Conservation (phyloP, 1,140 invertebrate species). For the Ruditapes philippinarum region DNA sequence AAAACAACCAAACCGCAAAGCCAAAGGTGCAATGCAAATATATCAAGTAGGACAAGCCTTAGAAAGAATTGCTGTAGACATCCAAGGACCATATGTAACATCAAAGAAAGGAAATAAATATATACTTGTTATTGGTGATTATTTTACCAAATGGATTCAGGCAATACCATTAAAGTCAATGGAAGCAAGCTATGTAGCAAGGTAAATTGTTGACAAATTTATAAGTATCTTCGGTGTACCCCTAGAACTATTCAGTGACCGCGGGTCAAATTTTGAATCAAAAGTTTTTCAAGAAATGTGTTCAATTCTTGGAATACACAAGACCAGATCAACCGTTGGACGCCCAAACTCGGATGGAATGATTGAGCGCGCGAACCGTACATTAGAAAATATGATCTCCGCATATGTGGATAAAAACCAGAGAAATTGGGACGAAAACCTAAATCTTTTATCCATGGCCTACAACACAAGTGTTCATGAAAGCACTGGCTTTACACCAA, state of each 20-base stretch:
- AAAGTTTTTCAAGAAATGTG: slow-evolving; percentile 68
- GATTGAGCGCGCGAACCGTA: slow-evolving; percentile 73
- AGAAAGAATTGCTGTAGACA: slow-evolving; percentile 55
- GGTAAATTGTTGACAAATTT: slow-evolving; percentile 80
- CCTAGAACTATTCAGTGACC: slow-evolving; percentile 14
- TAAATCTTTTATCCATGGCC: slow-evolving; percentile 45
- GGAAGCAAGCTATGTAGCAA: slow-evolving; percentile 77
- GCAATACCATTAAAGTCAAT: slow-evolving; percentile 69
- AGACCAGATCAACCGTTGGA: slow-evolving; percentile 67
- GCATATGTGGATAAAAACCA: slow-evolving; percentile 40
- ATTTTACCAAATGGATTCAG: slow-evolving; percentile 77
- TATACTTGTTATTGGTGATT: slow-evolving; percentile 75
- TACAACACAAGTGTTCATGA: slow-evolving; percentile 55
- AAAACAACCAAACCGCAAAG: not conserved
- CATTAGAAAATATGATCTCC: slow-evolving; percentile 50
- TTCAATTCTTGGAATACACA: slow-evolving; percentile 59
- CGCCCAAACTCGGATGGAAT: slow-evolving; percentile 73
- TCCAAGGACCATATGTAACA: slow-evolving; percentile 45
- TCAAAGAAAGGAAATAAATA: slow-evolving; percentile 69
- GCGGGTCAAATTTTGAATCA: slow-evolving; percentile 77
- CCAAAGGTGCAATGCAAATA: not conserved
- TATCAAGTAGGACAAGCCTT: not conserved
- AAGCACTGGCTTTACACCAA: no score
- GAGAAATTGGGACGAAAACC: no score
- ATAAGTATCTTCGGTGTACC: slow-evolving; percentile 81